phyloP scores from a whole-genome alignment of 2,888 invertebrate genomes.

The Escarpia spicata region DNA sequence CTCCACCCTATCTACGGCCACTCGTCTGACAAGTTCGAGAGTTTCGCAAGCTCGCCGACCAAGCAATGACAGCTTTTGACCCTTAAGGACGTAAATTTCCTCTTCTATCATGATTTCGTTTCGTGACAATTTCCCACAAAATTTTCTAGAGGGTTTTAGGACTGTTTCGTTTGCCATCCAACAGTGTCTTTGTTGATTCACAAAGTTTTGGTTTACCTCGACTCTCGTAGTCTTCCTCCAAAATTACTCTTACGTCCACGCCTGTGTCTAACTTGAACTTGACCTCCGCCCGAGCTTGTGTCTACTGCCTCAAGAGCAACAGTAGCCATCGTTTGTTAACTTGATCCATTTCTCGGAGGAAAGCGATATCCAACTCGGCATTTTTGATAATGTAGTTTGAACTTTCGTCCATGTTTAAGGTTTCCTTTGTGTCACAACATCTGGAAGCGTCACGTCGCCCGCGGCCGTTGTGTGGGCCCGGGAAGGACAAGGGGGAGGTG shows the following conservation, averaged over 20 bases:
- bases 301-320: neutral
- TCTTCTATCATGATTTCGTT: neutral
- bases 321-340: neutral
- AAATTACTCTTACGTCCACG: neutral
- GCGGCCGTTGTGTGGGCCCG: too few relatives aligned
- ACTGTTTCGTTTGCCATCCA: neutral
- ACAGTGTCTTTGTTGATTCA: neutral
- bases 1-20: neutral
- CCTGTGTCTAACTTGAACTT: neutral
- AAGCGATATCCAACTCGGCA: too few relatives aligned
- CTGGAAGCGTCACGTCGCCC: too few relatives aligned
- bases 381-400: too few relatives aligned
- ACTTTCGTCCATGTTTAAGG: too few relatives aligned
- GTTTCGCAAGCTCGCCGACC: neutral
- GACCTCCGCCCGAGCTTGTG: neutral
- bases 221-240: neutral
- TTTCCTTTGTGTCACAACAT: too few relatives aligned
- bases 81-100: neutral
- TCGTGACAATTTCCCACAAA: neutral
- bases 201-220: neutral
- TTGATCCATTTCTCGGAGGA: too few relatives aligned
- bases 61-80: neutral
- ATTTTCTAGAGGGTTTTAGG: neutral
- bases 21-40: neutral
- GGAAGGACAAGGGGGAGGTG: too few relatives aligned